Evolutionary conservation across 1,140 invertebrate genomes (phyloP), one percentile per base, ranked within the genome.

Genomic region (Cryptotermes secundus): DNA sequence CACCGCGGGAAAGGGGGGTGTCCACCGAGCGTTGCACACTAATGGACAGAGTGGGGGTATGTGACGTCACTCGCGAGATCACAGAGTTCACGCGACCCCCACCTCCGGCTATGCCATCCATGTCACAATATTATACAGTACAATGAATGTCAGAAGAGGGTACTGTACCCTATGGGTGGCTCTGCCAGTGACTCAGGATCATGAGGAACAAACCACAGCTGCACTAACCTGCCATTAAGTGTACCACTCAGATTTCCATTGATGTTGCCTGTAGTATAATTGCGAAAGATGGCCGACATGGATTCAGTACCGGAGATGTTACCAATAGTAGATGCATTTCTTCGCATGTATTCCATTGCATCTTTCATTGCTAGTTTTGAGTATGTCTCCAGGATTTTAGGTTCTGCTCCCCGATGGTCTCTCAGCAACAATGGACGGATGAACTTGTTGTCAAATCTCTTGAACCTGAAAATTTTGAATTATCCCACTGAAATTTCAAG

Each of bases 311-410:
- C 94, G 85, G 95, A 95, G 88, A 96, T 95, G 88, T 95, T 95
- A 83, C 95, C 94, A 87, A 96, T 94, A 14, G 94, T 96, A 72
- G 95, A 96, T 35, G 94, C 96, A 90, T 96, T 97, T 87, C 95
- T 92, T 87, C 94, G 93, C 93, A 97, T 97, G 86, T 96, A 96
- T 87, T 97, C 95, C 90, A 98, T 94, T 26, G 97, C 97, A 89
- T 99, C 97, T 87, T 95, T 94, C 94, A 98, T 97, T 38, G 96
- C 97, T 80, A 99, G 91, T 88, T 97, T 97, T 10, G 96, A 97
- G 90, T 97, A 98, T 0, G 97, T 98, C 89, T 98, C 96, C 86
- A 99, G 91, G 87, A 99, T 98, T 90, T 98, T 98, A 82, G 97
- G 96, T 88, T 98, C 97, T 59, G 95, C 95, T 31, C 96, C 96